Evolutionary conservation across 2,888 invertebrate species (phyloP).

Genomic region (Drosophila greeni): DNA sequence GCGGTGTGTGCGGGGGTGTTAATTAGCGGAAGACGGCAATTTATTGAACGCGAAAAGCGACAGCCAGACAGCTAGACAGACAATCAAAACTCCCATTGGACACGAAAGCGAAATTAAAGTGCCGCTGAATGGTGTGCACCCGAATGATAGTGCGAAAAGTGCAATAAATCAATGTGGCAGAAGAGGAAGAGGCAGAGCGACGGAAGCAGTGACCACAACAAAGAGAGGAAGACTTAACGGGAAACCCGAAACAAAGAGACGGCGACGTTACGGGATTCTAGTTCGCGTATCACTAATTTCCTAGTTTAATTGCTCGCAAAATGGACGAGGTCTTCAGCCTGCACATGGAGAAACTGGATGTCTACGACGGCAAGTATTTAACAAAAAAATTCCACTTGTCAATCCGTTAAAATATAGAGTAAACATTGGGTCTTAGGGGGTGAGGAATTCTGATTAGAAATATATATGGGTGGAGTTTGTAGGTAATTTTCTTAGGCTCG

Average conservation of each 20-base stretch:
- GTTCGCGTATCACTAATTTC: slow-evolving; percentile 29
- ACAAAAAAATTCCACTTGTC: slow-evolving; percentile 5
- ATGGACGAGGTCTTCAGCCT: slow-evolving; percentile 78
- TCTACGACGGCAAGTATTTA: slow-evolving; percentile 74
- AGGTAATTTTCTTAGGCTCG: neutral
- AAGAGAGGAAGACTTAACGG: slow-evolving; percentile 53
- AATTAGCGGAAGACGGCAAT: slow-evolving; percentile 52
- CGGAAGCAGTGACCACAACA: slow-evolving; percentile 54
- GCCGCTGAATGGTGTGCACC: slow-evolving; percentile 13
- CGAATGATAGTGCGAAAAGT: slow-evolving; percentile 43
- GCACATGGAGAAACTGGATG: slow-evolving; percentile 77
- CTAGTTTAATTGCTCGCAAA: slow-evolving; percentile 38
- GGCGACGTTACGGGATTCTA: slow-evolving; percentile 29
- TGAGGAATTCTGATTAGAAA: neutral
- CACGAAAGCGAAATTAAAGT: slow-evolving; percentile 26
- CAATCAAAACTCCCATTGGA: slow-evolving; percentile 15
- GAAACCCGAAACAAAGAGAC: slow-evolving; percentile 8
- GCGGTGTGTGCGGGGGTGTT: slow-evolving; percentile 41
- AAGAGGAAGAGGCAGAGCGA: slow-evolving; percentile 25
- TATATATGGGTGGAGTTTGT: slow-evolving; percentile 1
- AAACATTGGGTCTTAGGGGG: neutral
- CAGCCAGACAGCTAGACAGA: slow-evolving; percentile 9
- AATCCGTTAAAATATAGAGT: slow-evolving; percentile 3
- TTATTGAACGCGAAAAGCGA: slow-evolving; percentile 23
- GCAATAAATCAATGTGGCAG: slow-evolving; percentile 63